A percentile compares a stretch with the other conserved stretches of the same genome.
These are phyloP conservation scores for Malurus elegans DNA, from an alignment of 2,113 vertebrate genomes.

Conservation along the genomic window DNA sequence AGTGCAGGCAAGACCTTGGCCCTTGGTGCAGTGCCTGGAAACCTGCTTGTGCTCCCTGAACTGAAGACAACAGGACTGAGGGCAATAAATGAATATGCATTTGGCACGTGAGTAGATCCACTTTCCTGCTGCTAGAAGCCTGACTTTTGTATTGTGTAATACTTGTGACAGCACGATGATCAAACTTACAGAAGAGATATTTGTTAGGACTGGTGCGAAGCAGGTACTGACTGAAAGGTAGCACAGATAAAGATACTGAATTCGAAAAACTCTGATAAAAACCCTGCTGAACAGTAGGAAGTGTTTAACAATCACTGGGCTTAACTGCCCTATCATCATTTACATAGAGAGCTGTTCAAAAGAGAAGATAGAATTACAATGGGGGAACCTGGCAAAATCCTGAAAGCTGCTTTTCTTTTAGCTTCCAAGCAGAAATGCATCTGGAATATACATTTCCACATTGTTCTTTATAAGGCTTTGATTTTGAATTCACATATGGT, in stretches of 20 bases:
- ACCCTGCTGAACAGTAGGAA: background rate
- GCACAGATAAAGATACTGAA: background rate
- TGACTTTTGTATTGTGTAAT: background rate
- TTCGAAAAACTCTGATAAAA: conserved; percentile 28
- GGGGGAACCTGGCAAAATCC: conserved; percentile 42
- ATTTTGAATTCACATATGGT: conserved; percentile 53
- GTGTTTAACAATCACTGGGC: background rate
- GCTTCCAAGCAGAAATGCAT: conserved; percentile 31
- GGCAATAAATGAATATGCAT: background rate
- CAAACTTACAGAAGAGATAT: background rate
- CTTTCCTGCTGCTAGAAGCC: background rate
- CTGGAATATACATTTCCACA: conserved; percentile 29
- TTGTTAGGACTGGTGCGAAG: background rate
- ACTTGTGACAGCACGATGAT: background rate
- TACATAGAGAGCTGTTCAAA: conserved; percentile 4
- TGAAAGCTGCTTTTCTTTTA: conserved; percentile 21
- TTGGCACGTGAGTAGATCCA: background rate
- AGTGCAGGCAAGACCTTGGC: background rate
- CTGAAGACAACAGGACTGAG: background rate
- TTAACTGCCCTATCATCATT: conserved; percentile 31
- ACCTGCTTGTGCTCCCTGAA: background rate
- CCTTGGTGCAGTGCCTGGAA: background rate
- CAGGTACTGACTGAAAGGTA: background rate
- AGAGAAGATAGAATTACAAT: conserved; percentile 19
- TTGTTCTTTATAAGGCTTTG: conserved; percentile 22